Evolutionary conservation across 2,888 invertebrate genomes (phyloP), one percentile per base, ranked within the genome.

Genomic region (Ormyrus rosae): DNA sequence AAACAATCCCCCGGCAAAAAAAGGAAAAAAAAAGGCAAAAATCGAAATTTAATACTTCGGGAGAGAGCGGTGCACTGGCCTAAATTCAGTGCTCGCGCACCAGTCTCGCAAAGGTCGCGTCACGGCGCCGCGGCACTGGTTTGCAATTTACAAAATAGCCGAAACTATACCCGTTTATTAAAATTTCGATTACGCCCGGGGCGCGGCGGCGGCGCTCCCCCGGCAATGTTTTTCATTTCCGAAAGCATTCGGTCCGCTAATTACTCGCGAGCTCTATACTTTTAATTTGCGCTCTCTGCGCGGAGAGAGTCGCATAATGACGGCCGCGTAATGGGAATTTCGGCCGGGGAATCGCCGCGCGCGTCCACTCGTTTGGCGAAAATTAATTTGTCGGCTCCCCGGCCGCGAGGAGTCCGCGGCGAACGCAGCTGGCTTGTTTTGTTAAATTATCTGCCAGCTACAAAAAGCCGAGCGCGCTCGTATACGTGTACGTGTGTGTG

Each of bases 391-490:
- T n/a, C 68, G 46, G 6, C 45, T n/a, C 19, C n/a, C 48, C 68
- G 45, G 11, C 45, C 53, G 55, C 46, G 68, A 46, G 46, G 60
- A 50, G 56, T 74, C 51, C 11, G 48, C 13, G 61, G 56, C 55
- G 61, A 58, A 34, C 50, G 67, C 53, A 50, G 13, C 46, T 50
- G 51, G 55, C 56, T 71, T 71, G 67, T 78, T 73, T 78, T 56
- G 78, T 73, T 73, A 79, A 79, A 79, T 79, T 79, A 73, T 79
- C 78, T 79, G 78, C 68, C 78, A 61, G 78, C 55, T 46, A 73
- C 78, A 79, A 79, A 71, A 60, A 78, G 69, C 55, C 53, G 9
- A 5, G 7, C 50, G 61, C n/a, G 10, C 65, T 50, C 58, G 55
- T 19, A 19, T 1, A 19, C 19, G 19, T 1, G 2, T 19, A 19